Percentiles rank a stretch among this genome's conserved stretches.
Evolutionary conservation across 1,140 invertebrate genomes (phyloP).

Genomic region (Drosophila littoralis): DNA sequence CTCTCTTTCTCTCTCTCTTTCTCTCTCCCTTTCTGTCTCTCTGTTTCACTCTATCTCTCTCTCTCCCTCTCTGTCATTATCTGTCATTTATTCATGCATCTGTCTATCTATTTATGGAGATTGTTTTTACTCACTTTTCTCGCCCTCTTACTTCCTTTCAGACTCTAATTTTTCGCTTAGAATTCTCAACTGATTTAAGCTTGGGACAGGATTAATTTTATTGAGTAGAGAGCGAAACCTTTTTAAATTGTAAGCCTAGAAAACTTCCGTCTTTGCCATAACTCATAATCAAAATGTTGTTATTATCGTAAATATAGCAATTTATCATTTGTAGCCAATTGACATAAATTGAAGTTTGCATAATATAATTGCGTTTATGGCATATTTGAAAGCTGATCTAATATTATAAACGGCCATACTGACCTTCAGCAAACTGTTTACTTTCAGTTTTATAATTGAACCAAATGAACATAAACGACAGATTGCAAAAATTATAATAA

Average conservation of each 20-base stretch:
- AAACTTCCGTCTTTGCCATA: neutral
- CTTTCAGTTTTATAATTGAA: conserved; percentile 71
- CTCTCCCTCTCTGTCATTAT: no score
- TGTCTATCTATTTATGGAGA: no score
- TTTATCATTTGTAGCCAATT: conserved; percentile 42
- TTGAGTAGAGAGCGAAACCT: neutral
- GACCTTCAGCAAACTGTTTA: conserved; percentile 74
- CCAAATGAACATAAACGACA: conserved; percentile 43
- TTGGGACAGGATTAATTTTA: neutral
- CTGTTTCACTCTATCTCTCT: no score
- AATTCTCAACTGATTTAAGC: neutral
- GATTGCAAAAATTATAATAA: conserved; percentile 43
- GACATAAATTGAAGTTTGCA: conserved; percentile 39
- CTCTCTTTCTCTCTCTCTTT: no score
- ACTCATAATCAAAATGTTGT: conserved; percentile 13
- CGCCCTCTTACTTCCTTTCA: no score
- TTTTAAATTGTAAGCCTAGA: neutral
- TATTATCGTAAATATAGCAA: conserved; percentile 14
- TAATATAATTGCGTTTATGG: conserved; percentile 45
- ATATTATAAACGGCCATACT: conserved; percentile 61
- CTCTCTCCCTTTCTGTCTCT: no score
- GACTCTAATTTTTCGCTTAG: neutral
- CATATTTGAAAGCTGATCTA: conserved; percentile 75
- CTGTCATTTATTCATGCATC: no score
- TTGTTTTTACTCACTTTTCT: neutral